Base-by-base conservation (phyloP, 2,113 vertebrate species). In the Brachyhypopomus gauderio region DNA sequence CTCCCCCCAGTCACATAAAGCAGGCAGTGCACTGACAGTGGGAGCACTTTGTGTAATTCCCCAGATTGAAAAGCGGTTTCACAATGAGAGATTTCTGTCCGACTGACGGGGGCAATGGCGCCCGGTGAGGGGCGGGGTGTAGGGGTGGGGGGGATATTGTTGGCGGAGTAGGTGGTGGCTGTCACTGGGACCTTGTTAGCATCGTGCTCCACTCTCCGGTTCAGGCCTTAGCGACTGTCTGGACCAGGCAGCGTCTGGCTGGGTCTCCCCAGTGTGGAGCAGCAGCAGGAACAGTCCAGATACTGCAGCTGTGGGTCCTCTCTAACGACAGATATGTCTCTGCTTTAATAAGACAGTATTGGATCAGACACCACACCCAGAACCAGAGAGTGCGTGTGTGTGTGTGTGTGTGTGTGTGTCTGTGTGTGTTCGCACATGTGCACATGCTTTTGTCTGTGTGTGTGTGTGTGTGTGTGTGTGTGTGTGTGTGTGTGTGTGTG, bases 1-100 rank as follows among this genome's bases (percentile, higher is more conserved):
- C 30, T n/a, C 58, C n/a, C 63, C 30, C 91, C 20, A 0, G 34
- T 55, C 92, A 85, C 93, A 89, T 88, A 93, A 93, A 93, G 89
- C 92, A 94, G 90, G 91, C 91, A 92, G 91, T 85, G 86, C 94
- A 93, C 93, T 95, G 92, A 94, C 91, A 92, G 93, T 94, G 91
- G 88, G 90, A 92, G 88, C 91, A 94, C 90, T 96, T 94, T 94
- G 88, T 91, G 85, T 94, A 95, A 94, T 95, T 96, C 91, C 91
- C 88, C 86, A 85, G 91, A 93, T 92, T 93, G 90, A 94, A 95
- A 96, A 94, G 91, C 86, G 93, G 91, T 88, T 86, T 91, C 89
- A 93, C 83, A 85, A 89, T 88, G 70, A 92, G 90, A 93, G 87
- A 94, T 94, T 95, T 92, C 88, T 82, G 59, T 91, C 87, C 30